These are phyloP conservation scores for Trichogramma pretiosum DNA, from an alignment of 1,140 invertebrate genomes.

Conservation along the genomic window DNA sequence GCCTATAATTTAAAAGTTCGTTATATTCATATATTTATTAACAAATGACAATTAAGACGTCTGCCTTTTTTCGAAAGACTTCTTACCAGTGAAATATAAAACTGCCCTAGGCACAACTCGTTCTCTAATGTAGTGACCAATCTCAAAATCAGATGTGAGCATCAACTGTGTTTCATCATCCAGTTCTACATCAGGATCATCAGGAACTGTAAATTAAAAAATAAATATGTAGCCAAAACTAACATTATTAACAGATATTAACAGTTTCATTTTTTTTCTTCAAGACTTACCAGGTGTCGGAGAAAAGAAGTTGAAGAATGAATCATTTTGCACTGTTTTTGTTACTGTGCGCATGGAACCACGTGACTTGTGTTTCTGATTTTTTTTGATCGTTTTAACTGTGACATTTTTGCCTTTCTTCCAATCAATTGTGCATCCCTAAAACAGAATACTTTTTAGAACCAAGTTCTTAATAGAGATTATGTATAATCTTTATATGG, in stretches of 20 bases:
- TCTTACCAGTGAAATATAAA: slow-evolving; percentile 80
- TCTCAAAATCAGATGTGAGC: slow-evolving; percentile 89
- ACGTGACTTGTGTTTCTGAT: slow-evolving; percentile 94
- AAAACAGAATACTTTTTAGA: slow-evolving; percentile 14
- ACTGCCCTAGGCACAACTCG: slow-evolving; percentile 86
- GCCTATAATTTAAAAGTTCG: slow-evolving; percentile 38
- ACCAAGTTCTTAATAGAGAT: slow-evolving; percentile 14
- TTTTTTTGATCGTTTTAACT: slow-evolving; percentile 93
- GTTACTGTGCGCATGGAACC: slow-evolving; percentile 87
- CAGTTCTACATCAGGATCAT: slow-evolving; percentile 55
- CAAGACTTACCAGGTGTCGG: slow-evolving; percentile 61
- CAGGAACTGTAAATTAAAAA: slow-evolving; percentile 43
- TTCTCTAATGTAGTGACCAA: slow-evolving; percentile 95
- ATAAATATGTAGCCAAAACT: slow-evolving; percentile 5
- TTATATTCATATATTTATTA: slow-evolving; percentile 1
- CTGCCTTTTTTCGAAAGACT: too few relatives aligned
- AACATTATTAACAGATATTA: slow-evolving; percentile 1
- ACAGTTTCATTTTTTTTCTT: neutral
- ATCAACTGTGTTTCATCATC: slow-evolving; percentile 68
- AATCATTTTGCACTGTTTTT: slow-evolving; percentile 87
- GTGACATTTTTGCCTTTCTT: slow-evolving; percentile 95
- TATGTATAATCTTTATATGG: too few relatives aligned
- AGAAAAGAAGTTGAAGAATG: slow-evolving; percentile 99
- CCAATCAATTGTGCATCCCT: slow-evolving; percentile 89
- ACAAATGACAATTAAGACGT: slow-evolving; percentile 3